Conservation (phyloP, 2,888 invertebrate species). For the Agrochola lota region DNA sequence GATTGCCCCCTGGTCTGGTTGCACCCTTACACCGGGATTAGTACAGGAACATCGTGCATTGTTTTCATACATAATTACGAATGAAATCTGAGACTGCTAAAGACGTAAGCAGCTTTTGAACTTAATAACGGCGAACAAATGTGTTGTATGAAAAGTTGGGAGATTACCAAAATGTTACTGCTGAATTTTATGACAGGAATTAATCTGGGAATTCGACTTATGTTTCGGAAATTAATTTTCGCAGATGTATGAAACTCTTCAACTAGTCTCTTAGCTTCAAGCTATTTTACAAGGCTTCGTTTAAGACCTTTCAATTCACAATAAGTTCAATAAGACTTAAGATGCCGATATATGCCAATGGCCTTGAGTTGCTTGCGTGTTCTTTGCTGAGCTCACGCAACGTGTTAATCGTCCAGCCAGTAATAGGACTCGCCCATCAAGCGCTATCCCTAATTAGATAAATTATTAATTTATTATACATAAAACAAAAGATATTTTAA, state of each 20-base stretch:
- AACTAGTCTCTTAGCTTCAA: not conserved
- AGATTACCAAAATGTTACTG: constrained; percentile 31
- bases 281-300: not conserved
- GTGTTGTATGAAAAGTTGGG: constrained; percentile 23
- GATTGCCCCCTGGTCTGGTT: not conserved
- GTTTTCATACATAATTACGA: constrained; percentile 50
- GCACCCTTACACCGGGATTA: constrained; percentile 7
- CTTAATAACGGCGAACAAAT: constrained; percentile 35
- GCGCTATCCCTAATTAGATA: too few relatives aligned
- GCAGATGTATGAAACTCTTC: not conserved
- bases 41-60: constrained; percentile 40
- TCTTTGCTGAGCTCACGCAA: too few relatives aligned
- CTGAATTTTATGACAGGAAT: constrained; percentile 23
- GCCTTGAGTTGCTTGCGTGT: too few relatives aligned
- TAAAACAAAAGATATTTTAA: too few relatives aligned
- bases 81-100: constrained; percentile 25
- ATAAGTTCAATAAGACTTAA: not conserved
- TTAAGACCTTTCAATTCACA: not conserved
- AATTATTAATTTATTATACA: too few relatives aligned
- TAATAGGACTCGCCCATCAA: too few relatives aligned
- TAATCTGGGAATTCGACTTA: constrained; percentile 13
- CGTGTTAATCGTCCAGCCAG: too few relatives aligned
- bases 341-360: too few relatives aligned
- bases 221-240: constrained; percentile 4
- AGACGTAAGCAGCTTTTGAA: constrained; percentile 43